Evolutionary conservation across 37 sponge, comb jelly and placozoan species (phyloP), one percentile per base, ranked within the genome.

Genomic region (Tethya wilhelma): DNA sequence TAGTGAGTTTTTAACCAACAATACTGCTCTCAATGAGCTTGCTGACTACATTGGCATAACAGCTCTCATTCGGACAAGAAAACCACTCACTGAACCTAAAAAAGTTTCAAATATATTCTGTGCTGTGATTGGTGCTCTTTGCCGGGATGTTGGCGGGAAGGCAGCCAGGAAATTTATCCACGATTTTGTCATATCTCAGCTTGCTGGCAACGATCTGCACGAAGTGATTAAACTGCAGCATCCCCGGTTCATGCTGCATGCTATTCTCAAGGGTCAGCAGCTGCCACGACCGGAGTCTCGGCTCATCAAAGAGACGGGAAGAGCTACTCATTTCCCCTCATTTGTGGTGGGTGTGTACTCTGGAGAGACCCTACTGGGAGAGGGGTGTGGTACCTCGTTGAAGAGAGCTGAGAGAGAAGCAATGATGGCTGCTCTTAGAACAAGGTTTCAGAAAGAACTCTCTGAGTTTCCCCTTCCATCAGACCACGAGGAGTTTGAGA

Each of bases 301-400:
- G 59, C 74, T 96, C 12, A 30, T 96, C 31, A 84, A 76, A 38
- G 97, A 96, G 79, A 94, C 75, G 43, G 97, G 97, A 17, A 56
- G 97, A 57, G 82, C 77, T 11, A 87, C 97, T 12, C 92, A 94
- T 46, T 87, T 94, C 34, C 92, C 97, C 30, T 80, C 95, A n/a
- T 96, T 91, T 85, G 79, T 82, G 31, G 89, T 96, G 14, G 95
- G 87, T 28, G 82, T 93, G n/a, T 94, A 68, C 58, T 94, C 94
- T 0, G 92, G 89, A 11, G 60, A 85, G 38, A 28, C 40, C 4
- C 45, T 81, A 44, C 70, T 96, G 33, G 91, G 80, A 11, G 89
- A 96, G 38, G 97, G 94, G 11, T 65, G 59, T 36, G 97, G 93
- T 0, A 86, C 89, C 22, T 94, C 95, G 1, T 60, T 94, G 3